A percentile compares a stretch with the other conserved stretches of the same genome.
phyloP scores from a whole-genome alignment of 2,113 vertebrate genomes.

The Capricornis sumatraensis region DNA sequence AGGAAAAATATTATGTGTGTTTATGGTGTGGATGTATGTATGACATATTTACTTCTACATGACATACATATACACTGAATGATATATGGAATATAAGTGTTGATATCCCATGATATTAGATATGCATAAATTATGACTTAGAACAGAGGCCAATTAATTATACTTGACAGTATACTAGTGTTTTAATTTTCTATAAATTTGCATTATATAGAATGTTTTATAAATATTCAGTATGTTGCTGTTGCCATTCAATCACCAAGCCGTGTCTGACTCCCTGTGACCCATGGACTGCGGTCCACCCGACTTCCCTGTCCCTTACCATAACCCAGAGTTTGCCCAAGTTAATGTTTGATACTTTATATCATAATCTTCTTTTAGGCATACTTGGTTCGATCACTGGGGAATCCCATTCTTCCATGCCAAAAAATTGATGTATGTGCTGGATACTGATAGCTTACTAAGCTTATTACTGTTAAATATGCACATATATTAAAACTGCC shows the following conservation, averaged over 20 bases:
- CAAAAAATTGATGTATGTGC: not conserved
- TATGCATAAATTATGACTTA: not conserved
- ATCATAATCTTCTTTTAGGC: not conserved
- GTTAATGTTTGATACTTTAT: not conserved
- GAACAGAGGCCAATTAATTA: not conserved
- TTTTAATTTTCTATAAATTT: not conserved
- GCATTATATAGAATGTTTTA: not conserved
- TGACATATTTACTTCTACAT: not conserved
- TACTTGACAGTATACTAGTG: not conserved
- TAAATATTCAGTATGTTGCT: not conserved
- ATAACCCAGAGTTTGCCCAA: not conserved
- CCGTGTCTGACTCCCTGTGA: not conserved
- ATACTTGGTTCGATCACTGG: not conserved
- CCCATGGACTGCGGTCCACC: fast-evolving
- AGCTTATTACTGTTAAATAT: not conserved
- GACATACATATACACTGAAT: not conserved
- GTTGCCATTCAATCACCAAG: not conserved
- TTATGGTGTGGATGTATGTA: not conserved
- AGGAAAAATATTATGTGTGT: not conserved
- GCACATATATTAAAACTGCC: not conserved
- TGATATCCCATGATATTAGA: not conserved
- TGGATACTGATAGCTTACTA: not conserved
- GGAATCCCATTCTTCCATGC: not conserved
- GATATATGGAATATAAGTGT: not conserved
- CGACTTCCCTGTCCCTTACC: fast-evolving